These are phyloP conservation scores for Hypolimnas misippus DNA, from an alignment of 2,888 invertebrate species.

Conservation along the genomic window DNA sequence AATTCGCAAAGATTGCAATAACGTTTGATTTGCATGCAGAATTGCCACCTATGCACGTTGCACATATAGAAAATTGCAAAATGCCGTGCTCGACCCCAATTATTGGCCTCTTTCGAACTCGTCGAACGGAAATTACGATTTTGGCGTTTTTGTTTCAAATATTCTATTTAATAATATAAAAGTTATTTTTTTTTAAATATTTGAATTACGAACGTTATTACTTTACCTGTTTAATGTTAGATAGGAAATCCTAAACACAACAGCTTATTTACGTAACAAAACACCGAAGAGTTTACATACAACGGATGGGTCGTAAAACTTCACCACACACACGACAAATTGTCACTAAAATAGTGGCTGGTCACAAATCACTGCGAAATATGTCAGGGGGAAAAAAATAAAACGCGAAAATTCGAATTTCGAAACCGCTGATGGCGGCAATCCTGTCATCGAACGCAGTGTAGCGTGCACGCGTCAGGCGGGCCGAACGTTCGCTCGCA, in stretches of 20 bases:
- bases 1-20: constrained; percentile 22
- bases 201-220: background rate
- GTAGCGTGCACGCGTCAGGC: constrained; percentile 21
- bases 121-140: constrained; percentile 30
- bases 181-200: background rate
- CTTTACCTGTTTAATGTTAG: background rate
- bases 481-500: constrained; percentile 16
- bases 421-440: constrained; percentile 27
- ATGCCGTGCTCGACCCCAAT: constrained; percentile 51
- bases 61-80: constrained; percentile 48
- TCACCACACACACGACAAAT: constrained; percentile 16
- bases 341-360: constrained; percentile 5
- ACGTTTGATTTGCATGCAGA: constrained; percentile 28
- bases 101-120: constrained; percentile 35
- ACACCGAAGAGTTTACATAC: constrained; percentile 8
- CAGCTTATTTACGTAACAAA: constrained; percentile 7
- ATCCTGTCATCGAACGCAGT: constrained; percentile 22
- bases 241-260: background rate
- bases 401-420: constrained; percentile 31
- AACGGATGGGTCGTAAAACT: constrained; percentile 4
- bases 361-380: constrained; percentile 17
- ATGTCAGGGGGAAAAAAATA: constrained; percentile 22
- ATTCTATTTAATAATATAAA: background rate
- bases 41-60: constrained; percentile 44
- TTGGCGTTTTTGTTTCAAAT: constrained; percentile 11